A percentile compares a stretch with the other conserved stretches of the same genome.
phyloP scores from a whole-genome alignment of 2,797 vertebrate species.

The Gymnothorax reevesii region DNA sequence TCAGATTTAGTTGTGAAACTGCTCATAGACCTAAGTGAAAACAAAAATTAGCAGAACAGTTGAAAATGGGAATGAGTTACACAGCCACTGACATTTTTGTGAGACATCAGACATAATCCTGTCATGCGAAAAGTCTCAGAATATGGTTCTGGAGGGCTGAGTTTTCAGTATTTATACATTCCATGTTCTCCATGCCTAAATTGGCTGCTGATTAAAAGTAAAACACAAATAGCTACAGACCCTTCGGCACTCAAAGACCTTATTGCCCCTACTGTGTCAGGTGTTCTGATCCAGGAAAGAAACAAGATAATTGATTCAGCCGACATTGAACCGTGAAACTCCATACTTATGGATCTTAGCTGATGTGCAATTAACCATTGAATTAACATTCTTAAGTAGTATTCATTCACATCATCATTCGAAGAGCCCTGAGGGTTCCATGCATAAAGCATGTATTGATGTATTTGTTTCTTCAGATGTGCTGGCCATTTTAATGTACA shows the following conservation, averaged over 20 bases:
- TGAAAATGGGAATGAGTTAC: neutral
- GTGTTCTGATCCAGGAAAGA: neutral
- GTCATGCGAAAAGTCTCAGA: neutral
- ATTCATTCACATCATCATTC: neutral
- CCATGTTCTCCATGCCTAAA: neutral
- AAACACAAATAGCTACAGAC: no score
- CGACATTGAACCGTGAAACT: neutral
- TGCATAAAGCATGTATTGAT: neutral
- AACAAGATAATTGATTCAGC: neutral
- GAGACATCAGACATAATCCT: slow-evolving; percentile 8
- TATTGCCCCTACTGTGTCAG: neutral
- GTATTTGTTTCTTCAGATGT: neutral
- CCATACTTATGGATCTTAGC: neutral
- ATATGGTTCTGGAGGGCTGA: neutral
- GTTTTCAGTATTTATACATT: neutral
- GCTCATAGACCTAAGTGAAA: neutral
- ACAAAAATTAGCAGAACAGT: neutral
- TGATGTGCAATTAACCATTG: neutral
- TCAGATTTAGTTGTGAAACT: neutral
- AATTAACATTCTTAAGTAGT: neutral
- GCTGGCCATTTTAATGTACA: neutral
- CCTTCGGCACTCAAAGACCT: neutral
- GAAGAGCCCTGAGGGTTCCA: neutral
- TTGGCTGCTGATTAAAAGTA: neutral
- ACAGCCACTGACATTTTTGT: neutral